Evolutionary conservation across 2,113 vertebrate genomes (phyloP), one percentile per base, ranked within the genome.

Genomic region (Atractosteus spatula): DNA sequence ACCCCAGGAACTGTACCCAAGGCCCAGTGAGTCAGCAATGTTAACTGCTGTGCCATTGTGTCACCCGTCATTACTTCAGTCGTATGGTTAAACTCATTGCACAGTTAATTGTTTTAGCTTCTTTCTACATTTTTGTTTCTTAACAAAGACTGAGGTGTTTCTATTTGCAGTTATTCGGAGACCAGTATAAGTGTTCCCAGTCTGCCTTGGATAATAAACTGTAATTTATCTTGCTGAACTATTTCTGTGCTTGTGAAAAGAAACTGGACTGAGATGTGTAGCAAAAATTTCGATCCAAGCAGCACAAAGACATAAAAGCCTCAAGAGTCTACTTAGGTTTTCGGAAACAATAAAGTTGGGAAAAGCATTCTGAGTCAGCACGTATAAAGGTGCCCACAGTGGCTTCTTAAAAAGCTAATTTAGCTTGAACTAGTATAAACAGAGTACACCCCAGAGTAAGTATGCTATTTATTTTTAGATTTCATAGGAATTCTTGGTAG

Each of bases 321-420:
- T 45, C 61, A 12, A 17, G 47, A 44, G 73, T 43, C 73, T 57
- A 55, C 41, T 69, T 69, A 56, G 66, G 12, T 61, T 57, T 12
- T 64, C 12, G 51, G 8, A 74, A 64, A 62, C 61, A 56, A 69
- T 68, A 64, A 56, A 69, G 17, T 42, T 29, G 8, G 17, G 2
- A 42, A 43, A 59, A 63, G 41, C 57, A 11, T 64, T 55, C 41
- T 11, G n/a, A 3, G 14, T 64, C 67, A 69, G 72, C 72, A 45
- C 3, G 41, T 41, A 43, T 56, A 43, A 13, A 64, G 17, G 44
- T 45, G 66, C 10, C 67, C 51, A 17, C 11, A 16, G 72, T 55
- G 72, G 72, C 67, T 45, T 3, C 42, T 74, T 68, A 62, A 47
- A 55, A 45, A 69, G 57, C 13, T 45, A 55, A 55, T 69, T 55